Conservation (phyloP, 1,140 invertebrate genomes). For the Cherax destructor region DNA sequence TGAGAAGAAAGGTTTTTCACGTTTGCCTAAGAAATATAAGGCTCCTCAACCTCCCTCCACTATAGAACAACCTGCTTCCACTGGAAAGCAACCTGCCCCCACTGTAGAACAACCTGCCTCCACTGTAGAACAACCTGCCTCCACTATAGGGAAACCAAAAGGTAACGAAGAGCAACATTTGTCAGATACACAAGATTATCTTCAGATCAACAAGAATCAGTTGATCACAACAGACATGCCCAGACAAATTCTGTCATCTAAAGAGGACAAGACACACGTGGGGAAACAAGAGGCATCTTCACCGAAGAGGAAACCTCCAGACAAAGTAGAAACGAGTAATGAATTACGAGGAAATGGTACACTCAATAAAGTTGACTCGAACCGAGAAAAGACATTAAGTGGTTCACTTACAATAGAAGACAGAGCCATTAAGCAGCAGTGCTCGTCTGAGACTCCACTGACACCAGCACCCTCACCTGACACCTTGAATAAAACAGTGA, state of each 20-base stretch:
- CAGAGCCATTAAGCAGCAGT: not conserved
- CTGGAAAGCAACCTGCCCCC: not conserved
- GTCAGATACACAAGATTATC: not conserved
- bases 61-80: not conserved
- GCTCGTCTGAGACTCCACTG: not conserved
- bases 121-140: not conserved
- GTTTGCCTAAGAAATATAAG: constrained; percentile 26
- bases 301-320: not conserved
- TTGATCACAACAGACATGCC: not conserved
- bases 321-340: not conserved
- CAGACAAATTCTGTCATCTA: not conserved
- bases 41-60: constrained; percentile 20
- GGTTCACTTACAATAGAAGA: not conserved
- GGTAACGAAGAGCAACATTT: not conserved
- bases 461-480: not conserved
- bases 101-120: not conserved
- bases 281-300: not conserved
- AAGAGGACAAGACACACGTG: not conserved
- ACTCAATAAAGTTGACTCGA: not conserved
- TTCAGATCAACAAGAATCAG: not conserved
- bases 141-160: not conserved
- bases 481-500: not conserved
- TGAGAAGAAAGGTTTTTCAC: not conserved
- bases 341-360: not conserved
- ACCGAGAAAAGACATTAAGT: not conserved